Conservation (phyloP, 2,797 vertebrate genomes). For the Pipistrellus pygmaeus region DNA sequence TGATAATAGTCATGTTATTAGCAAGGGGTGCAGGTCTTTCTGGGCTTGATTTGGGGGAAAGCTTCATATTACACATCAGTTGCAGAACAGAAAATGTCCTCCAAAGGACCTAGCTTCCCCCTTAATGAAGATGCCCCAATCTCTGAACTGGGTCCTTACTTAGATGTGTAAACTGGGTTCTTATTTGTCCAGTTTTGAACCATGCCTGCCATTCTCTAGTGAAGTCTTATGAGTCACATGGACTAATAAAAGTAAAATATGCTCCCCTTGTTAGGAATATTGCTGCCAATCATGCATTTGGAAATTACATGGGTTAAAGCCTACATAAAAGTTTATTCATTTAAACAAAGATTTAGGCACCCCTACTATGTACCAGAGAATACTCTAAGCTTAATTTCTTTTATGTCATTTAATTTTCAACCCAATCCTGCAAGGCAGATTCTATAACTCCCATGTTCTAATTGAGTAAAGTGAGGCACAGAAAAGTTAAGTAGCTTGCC, state of each 20-base stretch:
- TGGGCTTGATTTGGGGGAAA: background rate
- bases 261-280: background rate
- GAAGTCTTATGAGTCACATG: background rate
- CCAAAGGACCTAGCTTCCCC: background rate
- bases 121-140: background rate
- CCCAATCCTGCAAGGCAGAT: background rate
- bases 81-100: background rate
- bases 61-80: background rate
- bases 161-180: background rate
- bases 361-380: background rate
- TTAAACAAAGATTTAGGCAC: background rate
- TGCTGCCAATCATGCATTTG: background rate
- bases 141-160: background rate
- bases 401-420: background rate
- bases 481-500: background rate
- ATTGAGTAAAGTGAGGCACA: background rate
- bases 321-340: background rate
- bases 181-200: background rate
- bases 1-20: background rate
- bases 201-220: background rate
- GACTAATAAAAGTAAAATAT: background rate
- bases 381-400: background rate
- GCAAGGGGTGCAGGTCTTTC: background rate
- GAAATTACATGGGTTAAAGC: background rate
- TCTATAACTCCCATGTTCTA: background rate